Evolutionary conservation across 2,888 invertebrate species (phyloP).

Genomic region (Limnephilus auricula): DNA sequence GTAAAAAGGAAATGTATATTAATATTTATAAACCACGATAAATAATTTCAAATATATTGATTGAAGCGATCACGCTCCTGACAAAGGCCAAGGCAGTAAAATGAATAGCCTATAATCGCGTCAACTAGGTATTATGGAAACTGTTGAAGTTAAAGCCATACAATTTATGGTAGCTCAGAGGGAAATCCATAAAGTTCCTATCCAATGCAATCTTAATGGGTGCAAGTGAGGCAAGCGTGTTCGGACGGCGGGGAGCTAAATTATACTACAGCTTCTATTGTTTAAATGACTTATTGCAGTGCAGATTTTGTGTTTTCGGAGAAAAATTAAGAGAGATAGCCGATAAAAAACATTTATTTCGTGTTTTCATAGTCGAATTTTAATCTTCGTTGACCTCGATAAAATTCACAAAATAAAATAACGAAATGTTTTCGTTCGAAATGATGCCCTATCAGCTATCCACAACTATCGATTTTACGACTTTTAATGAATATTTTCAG

Average conservation of each 20-base stretch:
- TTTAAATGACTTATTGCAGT: constrained; percentile 26
- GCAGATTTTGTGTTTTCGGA: constrained; percentile 8
- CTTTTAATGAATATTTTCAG: neutral
- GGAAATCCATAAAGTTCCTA: constrained; percentile 25
- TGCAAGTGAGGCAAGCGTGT: constrained; percentile 10
- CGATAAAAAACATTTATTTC: neutral
- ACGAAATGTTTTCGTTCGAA: neutral
- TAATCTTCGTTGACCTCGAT: neutral
- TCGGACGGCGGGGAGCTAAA: constrained; percentile 22
- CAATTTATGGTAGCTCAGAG: constrained; percentile 16
- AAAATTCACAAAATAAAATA: neutral
- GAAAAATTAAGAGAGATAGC: neutral
- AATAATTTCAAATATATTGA: neutral
- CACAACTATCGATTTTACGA: neutral
- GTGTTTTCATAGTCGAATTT: neutral
- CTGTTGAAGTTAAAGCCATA: constrained; percentile 35
- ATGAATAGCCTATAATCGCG: constrained; percentile 20
- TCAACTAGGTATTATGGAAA: constrained; percentile 5
- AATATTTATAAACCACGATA: neutral
- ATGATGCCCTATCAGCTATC: neutral
- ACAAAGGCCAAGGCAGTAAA: constrained; percentile 7
- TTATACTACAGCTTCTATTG: constrained; percentile 10
- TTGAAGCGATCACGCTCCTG: neutral
- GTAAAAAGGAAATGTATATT: neutral
- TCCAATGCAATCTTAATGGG: constrained; percentile 26